phyloP scores from a whole-genome alignment of 2,797 vertebrate species.

The Parambassis ranga region DNA sequence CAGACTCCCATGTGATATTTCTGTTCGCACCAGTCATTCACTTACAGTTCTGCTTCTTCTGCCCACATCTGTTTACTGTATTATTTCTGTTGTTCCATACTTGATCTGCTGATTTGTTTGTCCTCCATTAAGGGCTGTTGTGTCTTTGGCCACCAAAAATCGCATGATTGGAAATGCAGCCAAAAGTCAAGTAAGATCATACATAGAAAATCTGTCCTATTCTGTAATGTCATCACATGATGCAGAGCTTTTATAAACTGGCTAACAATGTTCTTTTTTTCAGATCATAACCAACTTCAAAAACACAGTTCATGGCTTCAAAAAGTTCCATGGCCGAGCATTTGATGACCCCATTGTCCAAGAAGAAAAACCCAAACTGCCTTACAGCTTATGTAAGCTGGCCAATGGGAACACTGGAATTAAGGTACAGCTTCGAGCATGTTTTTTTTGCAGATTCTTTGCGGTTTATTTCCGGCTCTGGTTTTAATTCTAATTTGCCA shows the following conservation, averaged over 20 bases:
- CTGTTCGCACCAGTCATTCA: constrained; percentile 17
- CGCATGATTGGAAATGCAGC: constrained; percentile 94
- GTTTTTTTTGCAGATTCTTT: background rate
- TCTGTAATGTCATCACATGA: too few species aligned
- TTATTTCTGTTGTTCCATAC: constrained; percentile 2
- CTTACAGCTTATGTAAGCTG: constrained; percentile 91
- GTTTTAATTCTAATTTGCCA: too few species aligned
- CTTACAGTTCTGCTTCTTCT: constrained; percentile 28
- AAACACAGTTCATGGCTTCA: constrained; percentile 93
- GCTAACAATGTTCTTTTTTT: background rate
- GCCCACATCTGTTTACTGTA: constrained; percentile 6
- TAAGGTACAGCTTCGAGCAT: constrained; percentile 77
- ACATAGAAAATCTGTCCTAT: background rate
- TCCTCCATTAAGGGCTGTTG: constrained; percentile 84
- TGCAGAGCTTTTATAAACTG: background rate
- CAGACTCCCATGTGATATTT: constrained; percentile 59
- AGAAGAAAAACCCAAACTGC: constrained; percentile 86
- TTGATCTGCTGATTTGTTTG: constrained; percentile 44
- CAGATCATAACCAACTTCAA: constrained; percentile 93
- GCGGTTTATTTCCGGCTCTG: background rate
- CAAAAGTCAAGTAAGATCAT: constrained; percentile 87
- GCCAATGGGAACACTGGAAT: constrained; percentile 88
- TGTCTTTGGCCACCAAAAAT: constrained; percentile 93
- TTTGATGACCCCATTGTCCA: constrained; percentile 91
- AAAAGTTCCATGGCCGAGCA: constrained; percentile 90